Evolutionary conservation across 2,888 invertebrate species (phyloP), one percentile per base, ranked within the genome.

Genomic region (Lasioglossum lativentre): DNA sequence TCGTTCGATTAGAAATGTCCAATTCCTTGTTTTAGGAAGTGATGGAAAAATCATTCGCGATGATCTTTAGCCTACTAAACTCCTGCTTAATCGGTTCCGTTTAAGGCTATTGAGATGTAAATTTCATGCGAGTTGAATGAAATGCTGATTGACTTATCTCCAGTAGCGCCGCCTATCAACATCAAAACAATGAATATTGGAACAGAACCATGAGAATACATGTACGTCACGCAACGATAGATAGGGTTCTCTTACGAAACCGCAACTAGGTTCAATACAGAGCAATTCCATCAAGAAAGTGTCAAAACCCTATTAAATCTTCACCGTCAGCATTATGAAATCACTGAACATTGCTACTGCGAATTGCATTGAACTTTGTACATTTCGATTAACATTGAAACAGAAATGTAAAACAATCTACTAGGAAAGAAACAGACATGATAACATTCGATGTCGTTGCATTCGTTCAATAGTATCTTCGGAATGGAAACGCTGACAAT

Each of bases 61-160:
- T 68, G 34, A 38, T 68, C 19, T 68, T 68, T 68, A 68, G 19
- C 38, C 38, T 68, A 38, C 38, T 68, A 68, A 68, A 68, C 38
- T 38, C 10, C 68, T 38, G 68, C 12, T 68, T 38, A 34, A 38
- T 38, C 34, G 16, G 38, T 68, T 38, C 38, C 23, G 38, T 68
- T 63, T 38, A 68, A 23, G 38, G 10, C 38, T 68, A 38, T 68
- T 38, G 23, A 68, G 23, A 38, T 38, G 38, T 19, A 38, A 34
- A 68, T 68, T 68, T 68, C 38, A 30, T 34, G 14, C 66, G 66
- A 38, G 34, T 47, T 40, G 42, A 73, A 73, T 42, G 73, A 73
- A 73, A 73, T 73, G 66, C 19, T 68, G 34, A 68, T 38, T 68
- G 34, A 68, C 63, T 63, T 63, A 63, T 63, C 63, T 30, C 30